phyloP scores from a whole-genome alignment of 2,797 vertebrate genomes.

The Pagetopsis macropterus region DNA sequence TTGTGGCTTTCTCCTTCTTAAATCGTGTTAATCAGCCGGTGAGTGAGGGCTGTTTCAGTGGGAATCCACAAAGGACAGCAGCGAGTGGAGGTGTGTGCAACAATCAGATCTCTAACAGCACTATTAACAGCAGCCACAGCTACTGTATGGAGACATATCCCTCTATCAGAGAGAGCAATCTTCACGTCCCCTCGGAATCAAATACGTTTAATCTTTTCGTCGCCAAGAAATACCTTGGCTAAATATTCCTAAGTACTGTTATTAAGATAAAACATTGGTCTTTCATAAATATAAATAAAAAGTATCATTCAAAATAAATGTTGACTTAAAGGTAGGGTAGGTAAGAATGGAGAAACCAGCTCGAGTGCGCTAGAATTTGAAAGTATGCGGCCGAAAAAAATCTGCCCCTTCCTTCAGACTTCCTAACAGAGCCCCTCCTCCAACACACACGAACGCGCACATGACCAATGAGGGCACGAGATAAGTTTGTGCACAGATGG shows the following conservation, averaged over 20 bases:
- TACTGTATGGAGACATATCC: constrained; percentile 24
- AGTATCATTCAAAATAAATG: too few relatives aligned
- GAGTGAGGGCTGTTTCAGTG: constrained; percentile 63
- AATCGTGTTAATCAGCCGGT: constrained; percentile 80
- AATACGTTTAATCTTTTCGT: not conserved
- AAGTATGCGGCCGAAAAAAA: too few relatives aligned
- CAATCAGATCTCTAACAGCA: constrained; percentile 48
- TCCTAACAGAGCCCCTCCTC: too few relatives aligned
- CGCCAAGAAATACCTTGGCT: constrained; percentile 22
- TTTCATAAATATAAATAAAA: too few relatives aligned
- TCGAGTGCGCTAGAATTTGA: too few relatives aligned
- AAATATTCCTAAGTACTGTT: not conserved
- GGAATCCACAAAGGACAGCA: constrained; percentile 70
- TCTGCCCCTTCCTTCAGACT: too few relatives aligned
- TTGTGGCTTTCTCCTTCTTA: constrained; percentile 74
- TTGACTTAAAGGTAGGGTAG: too few relatives aligned
- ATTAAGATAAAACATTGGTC: not conserved
- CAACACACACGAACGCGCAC: too few relatives aligned
- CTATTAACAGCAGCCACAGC: constrained; percentile 28
- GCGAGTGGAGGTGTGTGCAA: constrained; percentile 52
- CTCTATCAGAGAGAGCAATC: constrained; percentile 23
- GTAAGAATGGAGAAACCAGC: too few relatives aligned
- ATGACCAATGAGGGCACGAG: too few relatives aligned
- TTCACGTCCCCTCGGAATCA: constrained; percentile 6
- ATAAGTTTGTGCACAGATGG: too few relatives aligned